phyloP scores from a whole-genome alignment of 37 sponge, comb jelly and placozoan genomes.

The Spongilla lacustris region DNA sequence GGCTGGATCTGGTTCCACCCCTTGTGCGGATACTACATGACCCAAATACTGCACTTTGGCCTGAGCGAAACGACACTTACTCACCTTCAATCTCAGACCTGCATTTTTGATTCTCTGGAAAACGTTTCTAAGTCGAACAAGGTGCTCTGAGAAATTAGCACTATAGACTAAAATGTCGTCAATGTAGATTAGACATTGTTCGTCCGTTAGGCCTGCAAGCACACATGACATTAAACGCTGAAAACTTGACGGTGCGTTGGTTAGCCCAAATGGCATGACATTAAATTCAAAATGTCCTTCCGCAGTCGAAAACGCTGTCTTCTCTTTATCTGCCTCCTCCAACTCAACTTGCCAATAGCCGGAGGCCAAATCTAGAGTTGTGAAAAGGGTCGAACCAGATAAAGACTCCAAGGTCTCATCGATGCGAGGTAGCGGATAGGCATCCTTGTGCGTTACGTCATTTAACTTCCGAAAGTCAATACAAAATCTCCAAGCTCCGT shows the following conservation, averaged over 20 bases:
- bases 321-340: constrained; percentile 27
- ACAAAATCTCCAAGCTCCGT: constrained; percentile 38
- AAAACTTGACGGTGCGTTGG: constrained; percentile 57
- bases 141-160: constrained; percentile 19
- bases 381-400: constrained; percentile 26
- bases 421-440: constrained; percentile 55
- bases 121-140: neutral
- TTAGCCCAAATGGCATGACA: constrained; percentile 69
- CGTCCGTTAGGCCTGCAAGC: constrained; percentile 21
- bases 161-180: constrained; percentile 61
- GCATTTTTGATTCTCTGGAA: constrained; percentile 9
- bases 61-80: constrained; percentile 12
- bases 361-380: constrained; percentile 61
- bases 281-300: constrained; percentile 56
- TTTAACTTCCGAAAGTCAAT: constrained; percentile 53
- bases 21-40: constrained; percentile 17
- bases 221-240: constrained; percentile 59
- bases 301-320: constrained; percentile 62
- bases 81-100: constrained; percentile 11
- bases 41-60: constrained; percentile 29
- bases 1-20: constrained; percentile 18
- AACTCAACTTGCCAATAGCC: constrained; percentile 66
- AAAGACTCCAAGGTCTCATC: constrained; percentile 57
- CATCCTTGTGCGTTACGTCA: constrained; percentile 51
- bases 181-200: constrained; percentile 44